Percentiles rank a stretch among this genome's conserved stretches.
Evolutionary conservation across 1,140 invertebrate genomes (phyloP).

Genomic region (Eupristina koningsbergeri): DNA sequence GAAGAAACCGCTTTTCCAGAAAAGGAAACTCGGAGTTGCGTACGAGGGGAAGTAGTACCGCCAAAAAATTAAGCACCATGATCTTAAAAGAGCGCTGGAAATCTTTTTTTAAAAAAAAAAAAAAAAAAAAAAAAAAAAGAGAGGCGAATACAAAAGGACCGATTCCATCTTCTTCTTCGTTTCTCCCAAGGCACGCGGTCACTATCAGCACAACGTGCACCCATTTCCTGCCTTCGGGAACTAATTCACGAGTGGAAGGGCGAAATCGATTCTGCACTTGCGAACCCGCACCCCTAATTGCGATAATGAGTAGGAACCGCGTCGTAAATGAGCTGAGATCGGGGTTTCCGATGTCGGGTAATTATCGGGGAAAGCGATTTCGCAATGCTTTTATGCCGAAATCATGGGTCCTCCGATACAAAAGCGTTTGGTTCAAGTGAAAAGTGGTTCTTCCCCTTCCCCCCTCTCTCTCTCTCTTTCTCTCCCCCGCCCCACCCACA

Average conservation of each 20-base stretch:
- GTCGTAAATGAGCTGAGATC: not conserved
- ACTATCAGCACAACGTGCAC: not conserved
- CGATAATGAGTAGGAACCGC: slow-evolving; percentile 7
- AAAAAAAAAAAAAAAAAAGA: not conserved
- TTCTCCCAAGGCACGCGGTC: slow-evolving; percentile 1
- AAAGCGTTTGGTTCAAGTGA: too few relatives aligned
- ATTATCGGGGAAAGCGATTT: not conserved
- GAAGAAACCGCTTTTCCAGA: not conserved
- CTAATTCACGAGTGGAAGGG: not conserved
- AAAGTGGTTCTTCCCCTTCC: too few relatives aligned
- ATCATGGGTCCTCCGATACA: not conserved
- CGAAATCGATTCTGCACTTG: not conserved
- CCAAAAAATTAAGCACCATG: not conserved
- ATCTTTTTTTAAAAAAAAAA: too few relatives aligned
- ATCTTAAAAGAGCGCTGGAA: too few relatives aligned
- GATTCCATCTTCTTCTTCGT: too few relatives aligned
- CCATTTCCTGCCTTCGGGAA: not conserved
- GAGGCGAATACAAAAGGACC: not conserved
- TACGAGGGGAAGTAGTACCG: not conserved
- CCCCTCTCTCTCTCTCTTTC: too few relatives aligned
- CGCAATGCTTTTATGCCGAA: not conserved
- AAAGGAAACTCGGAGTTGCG: not conserved
- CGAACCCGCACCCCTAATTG: slow-evolving; percentile 7
- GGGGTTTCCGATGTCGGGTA: not conserved
- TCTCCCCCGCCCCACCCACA: too few relatives aligned